Conservation (phyloP, 2,113 vertebrate species). For the Lasiurus cinereus region DNA sequence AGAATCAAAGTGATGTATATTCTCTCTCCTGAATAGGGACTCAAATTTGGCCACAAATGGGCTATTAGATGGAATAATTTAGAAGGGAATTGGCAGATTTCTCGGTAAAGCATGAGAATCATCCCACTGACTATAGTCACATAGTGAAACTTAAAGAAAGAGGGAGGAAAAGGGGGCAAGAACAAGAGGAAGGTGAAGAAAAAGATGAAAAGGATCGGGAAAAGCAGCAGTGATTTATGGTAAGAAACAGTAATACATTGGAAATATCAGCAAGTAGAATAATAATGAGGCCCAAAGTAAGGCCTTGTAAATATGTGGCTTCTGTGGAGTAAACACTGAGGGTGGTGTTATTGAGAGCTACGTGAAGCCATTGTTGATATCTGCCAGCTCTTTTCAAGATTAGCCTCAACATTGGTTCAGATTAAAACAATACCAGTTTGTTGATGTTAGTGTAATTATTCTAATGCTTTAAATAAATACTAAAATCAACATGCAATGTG, state of each 20-base stretch:
- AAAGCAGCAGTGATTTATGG: neutral
- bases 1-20: constrained; percentile 34
- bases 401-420: neutral
- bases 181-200: constrained; percentile 26
- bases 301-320: neutral
- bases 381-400: constrained; percentile 46
- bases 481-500: constrained; percentile 35
- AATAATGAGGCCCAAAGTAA: constrained; percentile 31
- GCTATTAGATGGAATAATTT: neutral
- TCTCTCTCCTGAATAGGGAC: constrained; percentile 44
- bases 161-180: neutral
- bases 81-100: constrained; percentile 46
- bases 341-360: neutral
- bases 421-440: constrained; percentile 18
- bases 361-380: neutral
- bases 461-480: constrained; percentile 43
- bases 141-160: constrained; percentile 9
- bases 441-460: constrained; percentile 24
- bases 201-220: neutral
- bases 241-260: neutral
- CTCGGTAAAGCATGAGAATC: constrained; percentile 9
- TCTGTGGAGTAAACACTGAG: constrained; percentile 23
- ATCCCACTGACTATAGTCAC: neutral
- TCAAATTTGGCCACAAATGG: constrained; percentile 25
- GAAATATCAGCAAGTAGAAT: constrained; percentile 28